Evolutionary conservation across 2,888 invertebrate genomes (phyloP).

Genomic region (Eristalinus sepulchralis): DNA sequence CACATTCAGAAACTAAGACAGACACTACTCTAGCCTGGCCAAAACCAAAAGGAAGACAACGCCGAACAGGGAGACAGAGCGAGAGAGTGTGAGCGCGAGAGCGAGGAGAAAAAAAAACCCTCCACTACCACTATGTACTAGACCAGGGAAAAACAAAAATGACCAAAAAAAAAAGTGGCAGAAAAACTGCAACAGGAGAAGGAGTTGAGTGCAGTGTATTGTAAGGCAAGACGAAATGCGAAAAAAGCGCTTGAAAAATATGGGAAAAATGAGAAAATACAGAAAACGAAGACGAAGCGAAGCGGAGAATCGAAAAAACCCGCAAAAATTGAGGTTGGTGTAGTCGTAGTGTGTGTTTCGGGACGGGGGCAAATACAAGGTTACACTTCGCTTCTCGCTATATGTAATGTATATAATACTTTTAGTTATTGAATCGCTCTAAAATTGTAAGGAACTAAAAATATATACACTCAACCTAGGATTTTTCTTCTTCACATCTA

Average conservation of each 20-base stretch:
- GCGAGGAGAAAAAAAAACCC: slow-evolving; percentile 47
- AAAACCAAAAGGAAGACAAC: neutral
- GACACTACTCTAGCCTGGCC: neutral
- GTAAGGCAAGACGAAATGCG: neutral
- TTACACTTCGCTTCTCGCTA: slow-evolving; percentile 74
- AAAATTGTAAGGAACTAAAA: slow-evolving; percentile 77
- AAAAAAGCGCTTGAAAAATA: slow-evolving; percentile 29
- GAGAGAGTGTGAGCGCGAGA: neutral
- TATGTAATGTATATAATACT: slow-evolving; percentile 76
- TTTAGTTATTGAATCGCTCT: slow-evolving; percentile 77
- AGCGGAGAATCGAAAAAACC: slow-evolving; percentile 47
- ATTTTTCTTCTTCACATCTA: slow-evolving; percentile 56
- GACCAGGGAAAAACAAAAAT: slow-evolving; percentile 9
- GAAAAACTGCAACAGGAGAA: slow-evolving; percentile 60
- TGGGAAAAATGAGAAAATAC: slow-evolving; percentile 56
- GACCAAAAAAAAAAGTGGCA: slow-evolving; percentile 13
- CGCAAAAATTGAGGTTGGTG: slow-evolving; percentile 72
- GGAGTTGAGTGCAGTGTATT: slow-evolving; percentile 2
- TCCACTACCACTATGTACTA: slow-evolving; percentile 42
- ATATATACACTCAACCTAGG: slow-evolving; percentile 70
- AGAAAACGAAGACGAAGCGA: slow-evolving; percentile 31
- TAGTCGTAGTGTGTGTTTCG: slow-evolving; percentile 69
- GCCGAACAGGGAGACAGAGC: slow-evolving; percentile 4
- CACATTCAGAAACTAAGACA: slow-evolving; percentile 21
- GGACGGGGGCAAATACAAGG: slow-evolving; percentile 75